A percentile compares a stretch with the other conserved stretches of the same genome.
Evolutionary conservation across 1,140 invertebrate genomes (phyloP).

Genomic region (Penaeus japonicus): DNA sequence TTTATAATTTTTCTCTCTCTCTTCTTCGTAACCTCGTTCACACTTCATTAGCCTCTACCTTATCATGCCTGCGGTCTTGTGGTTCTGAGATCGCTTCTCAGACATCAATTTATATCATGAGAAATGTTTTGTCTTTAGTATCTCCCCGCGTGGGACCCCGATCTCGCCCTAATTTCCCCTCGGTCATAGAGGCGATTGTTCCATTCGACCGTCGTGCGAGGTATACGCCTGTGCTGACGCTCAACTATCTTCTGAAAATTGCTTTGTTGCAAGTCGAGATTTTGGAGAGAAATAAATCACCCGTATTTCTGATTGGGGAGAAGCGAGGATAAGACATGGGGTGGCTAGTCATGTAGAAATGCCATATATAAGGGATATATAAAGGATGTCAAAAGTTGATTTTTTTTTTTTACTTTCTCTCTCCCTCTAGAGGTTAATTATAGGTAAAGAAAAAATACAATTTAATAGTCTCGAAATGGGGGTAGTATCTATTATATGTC

Average conservation of each 20-base stretch:
- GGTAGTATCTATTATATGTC: background rate
- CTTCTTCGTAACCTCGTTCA: background rate
- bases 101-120: conserved; percentile 35
- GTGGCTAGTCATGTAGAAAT: background rate
- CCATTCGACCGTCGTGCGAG: background rate
- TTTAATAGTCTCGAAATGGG: background rate
- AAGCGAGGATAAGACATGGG: conserved; percentile 25
- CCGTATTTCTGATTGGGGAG: conserved; percentile 31
- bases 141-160: background rate
- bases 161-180: background rate
- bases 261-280: conserved; percentile 37
- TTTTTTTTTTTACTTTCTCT: too few relatives aligned
- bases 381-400: background rate
- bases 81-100: conserved; percentile 11
- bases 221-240: background rate
- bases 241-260: conserved; percentile 28
- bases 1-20: background rate
- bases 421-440: background rate
- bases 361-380: background rate
- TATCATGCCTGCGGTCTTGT: conserved; percentile 20
- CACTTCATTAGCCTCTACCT: conserved; percentile 26
- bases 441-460: background rate
- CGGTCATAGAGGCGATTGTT: background rate
- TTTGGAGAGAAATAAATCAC: conserved; percentile 29
- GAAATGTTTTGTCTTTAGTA: background rate